These are phyloP conservation scores for Eira barbara DNA, from an alignment of 2,113 vertebrate genomes.

Conservation along the genomic window DNA sequence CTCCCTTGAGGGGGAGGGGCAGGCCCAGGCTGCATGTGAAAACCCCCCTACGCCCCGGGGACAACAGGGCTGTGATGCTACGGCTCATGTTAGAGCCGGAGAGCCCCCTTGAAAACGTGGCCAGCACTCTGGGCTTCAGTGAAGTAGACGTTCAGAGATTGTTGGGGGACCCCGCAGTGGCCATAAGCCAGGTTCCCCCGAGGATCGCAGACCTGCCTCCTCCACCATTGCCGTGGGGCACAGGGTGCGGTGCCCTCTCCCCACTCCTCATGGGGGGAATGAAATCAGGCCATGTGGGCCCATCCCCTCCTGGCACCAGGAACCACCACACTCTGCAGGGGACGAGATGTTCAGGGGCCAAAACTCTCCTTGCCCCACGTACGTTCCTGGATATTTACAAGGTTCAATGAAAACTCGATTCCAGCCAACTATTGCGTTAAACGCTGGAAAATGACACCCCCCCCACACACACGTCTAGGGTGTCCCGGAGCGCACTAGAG, in stretches of 20 bases:
- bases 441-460: not conserved
- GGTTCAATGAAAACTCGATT: not conserved
- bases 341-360: not conserved
- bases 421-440: not conserved
- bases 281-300: not conserved
- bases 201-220: not conserved
- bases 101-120: not conserved
- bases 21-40: not conserved
- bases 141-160: not conserved
- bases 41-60: not conserved
- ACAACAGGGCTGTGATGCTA: not conserved
- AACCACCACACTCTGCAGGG: rapidly evolving
- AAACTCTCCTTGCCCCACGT: rapidly evolving
- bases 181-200: not conserved
- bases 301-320: rapidly evolving
- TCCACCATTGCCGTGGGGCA: rapidly evolving
- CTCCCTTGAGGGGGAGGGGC: not conserved
- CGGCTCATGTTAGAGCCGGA: not conserved
- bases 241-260: rapidly evolving
- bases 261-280: not conserved
- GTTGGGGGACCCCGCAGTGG: not conserved
- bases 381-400: rapidly evolving
- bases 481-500: rapidly evolving
- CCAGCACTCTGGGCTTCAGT: rapidly evolving
- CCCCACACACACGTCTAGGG: rapidly evolving